Evolutionary conservation across 2,113 vertebrate genomes (phyloP).

Genomic region (Alaudala cheleensis): DNA sequence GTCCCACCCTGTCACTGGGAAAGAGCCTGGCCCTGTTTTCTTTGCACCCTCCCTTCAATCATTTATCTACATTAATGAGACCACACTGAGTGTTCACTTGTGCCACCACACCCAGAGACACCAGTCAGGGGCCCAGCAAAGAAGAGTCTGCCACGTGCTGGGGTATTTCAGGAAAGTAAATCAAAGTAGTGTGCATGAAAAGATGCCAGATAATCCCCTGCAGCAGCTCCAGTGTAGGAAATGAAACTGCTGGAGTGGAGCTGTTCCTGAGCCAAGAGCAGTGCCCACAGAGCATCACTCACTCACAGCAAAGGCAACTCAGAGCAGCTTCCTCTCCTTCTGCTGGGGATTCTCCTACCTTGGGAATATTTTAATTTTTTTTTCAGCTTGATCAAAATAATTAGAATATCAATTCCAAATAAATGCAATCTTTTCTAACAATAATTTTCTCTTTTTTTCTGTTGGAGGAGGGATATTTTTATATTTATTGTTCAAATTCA

Average conservation of each 20-base stretch:
- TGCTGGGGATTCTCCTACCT: neutral
- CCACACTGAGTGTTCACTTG: too few species aligned
- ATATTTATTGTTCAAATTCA: neutral
- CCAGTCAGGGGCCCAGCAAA: neutral
- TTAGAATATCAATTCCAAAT: neutral
- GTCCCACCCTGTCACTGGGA: too few species aligned
- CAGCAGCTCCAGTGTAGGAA: neutral
- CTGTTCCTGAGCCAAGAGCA: accelerated
- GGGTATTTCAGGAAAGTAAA: neutral
- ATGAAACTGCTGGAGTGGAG: neutral
- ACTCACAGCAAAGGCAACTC: accelerated
- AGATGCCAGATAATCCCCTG: neutral
- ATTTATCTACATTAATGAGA: too few species aligned
- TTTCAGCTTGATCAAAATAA: neutral
- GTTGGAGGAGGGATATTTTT: neutral
- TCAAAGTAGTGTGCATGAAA: neutral
- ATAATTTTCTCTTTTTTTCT: neutral
- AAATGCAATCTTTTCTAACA: neutral
- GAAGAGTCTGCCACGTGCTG: accelerated
- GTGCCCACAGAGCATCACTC: accelerated
- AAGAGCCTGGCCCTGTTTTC: too few species aligned
- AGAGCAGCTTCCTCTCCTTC: neutral
- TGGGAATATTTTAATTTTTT: neutral
- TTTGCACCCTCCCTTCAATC: too few species aligned
- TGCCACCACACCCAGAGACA: too few species aligned